Percentiles rank a stretch among this genome's conserved stretches.
Conservation (phyloP, 2,888 invertebrate genomes). For the Geotrupes spiniger region DNA sequence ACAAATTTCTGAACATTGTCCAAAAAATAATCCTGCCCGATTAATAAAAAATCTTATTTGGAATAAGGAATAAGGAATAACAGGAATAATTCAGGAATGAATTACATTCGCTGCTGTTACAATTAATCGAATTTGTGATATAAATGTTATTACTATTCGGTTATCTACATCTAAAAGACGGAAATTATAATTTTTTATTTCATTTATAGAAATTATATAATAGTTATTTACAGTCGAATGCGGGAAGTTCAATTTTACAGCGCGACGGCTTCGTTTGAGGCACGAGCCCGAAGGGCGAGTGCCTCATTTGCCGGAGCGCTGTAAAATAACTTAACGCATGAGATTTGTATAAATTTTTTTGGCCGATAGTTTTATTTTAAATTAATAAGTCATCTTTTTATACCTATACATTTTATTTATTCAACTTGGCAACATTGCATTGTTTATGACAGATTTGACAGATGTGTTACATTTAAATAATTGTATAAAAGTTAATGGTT, state of each 20-base stretch:
- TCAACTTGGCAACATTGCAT: no score
- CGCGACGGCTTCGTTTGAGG: conserved; percentile 60
- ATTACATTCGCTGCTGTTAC: conserved; percentile 63
- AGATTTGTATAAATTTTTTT: no score
- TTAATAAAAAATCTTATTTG: conserved; percentile 62
- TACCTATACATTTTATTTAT: no score
- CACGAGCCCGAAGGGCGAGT: no score
- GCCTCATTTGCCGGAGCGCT: no score
- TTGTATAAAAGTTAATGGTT: no score
- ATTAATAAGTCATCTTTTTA: no score
- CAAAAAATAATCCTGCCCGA: conserved; percentile 65
- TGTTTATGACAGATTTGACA: no score
- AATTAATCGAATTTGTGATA: conserved; percentile 63
- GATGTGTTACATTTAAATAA: no score
- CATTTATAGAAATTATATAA: conserved; percentile 56
- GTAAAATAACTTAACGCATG: no score
- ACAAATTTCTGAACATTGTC: conserved; percentile 81
- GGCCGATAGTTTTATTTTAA: no score
- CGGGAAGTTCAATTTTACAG: conserved; percentile 64
- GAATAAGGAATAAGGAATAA: conserved; percentile 63
- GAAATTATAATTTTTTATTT: conserved; percentile 50
- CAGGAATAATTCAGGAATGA: conserved; percentile 66
- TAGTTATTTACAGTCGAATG: conserved; percentile 62
- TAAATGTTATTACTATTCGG: conserved; percentile 57
- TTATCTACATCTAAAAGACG: conserved; percentile 66